phyloP scores from a whole-genome alignment of 2,888 invertebrate species.

The Nemotelus nigrinus region DNA sequence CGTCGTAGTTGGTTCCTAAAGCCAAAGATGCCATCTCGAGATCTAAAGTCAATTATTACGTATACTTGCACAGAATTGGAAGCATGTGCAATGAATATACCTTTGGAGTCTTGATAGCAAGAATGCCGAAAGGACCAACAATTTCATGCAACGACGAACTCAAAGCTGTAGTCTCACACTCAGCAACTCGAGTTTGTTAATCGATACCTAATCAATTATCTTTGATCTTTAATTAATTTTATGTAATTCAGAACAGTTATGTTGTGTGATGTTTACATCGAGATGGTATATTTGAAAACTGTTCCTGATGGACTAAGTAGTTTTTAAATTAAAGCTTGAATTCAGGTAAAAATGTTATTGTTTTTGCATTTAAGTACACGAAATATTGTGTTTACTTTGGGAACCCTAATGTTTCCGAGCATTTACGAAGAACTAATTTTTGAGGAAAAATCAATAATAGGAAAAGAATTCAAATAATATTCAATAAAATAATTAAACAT shows the following conservation, averaged over 20 bases:
- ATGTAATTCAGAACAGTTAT: slow-evolving; percentile 54
- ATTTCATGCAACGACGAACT: slow-evolving; percentile 9
- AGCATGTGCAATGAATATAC: background rate
- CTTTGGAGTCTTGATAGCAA: background rate
- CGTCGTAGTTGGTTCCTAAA: background rate
- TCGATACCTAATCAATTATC: slow-evolving; percentile 66
- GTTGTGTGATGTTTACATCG: background rate
- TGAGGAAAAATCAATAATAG: no score
- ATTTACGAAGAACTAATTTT: no score
- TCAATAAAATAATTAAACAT: no score
- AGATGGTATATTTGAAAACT: background rate
- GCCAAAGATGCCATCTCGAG: background rate
- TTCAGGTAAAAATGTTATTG: no score
- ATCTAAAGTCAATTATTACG: slow-evolving; percentile 21
- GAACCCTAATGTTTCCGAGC: no score
- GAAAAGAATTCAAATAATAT: no score
- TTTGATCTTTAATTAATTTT: slow-evolving; percentile 66
- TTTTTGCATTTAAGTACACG: no score
- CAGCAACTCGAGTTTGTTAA: slow-evolving; percentile 57
- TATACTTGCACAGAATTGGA: background rate
- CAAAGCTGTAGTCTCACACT: slow-evolving; percentile 31
- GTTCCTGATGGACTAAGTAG: background rate
- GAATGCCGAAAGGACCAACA: background rate
- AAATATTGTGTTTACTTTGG: no score
- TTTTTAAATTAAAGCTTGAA: no score